Evolutionary conservation across 2,113 vertebrate species (phyloP), one percentile per base, ranked within the genome.

Genomic region (Microcebus tavaratra): DNA sequence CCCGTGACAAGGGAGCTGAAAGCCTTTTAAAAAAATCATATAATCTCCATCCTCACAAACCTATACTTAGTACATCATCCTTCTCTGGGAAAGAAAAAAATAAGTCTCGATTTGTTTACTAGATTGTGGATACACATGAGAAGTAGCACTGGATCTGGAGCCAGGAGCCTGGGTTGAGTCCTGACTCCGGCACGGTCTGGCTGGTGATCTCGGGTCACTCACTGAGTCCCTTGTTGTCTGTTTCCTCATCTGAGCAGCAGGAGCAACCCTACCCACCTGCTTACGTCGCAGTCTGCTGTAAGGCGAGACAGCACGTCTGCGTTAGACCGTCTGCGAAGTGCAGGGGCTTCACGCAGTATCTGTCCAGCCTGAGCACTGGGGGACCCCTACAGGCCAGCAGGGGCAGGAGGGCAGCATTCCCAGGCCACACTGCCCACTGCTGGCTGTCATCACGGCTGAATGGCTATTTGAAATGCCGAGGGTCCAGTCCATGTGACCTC

Each of bases 81-180:
- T 42, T 85, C 61, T 3, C 25, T 15, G 67, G 86, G 50, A 25
- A 86, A 57, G 45, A 36, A 36, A 20, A 63, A 63, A 7, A 25
- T 39, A 42, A 20, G 34, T 14, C 27, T 53, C 13, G 0, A 6
- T 25, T 7, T 53, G 39, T 61, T 59, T 55, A 42, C 6, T 27
- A 15, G 42, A 39, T 27, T 25, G 4, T 0, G 42, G 78, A 14
- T 7, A 0, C 8, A 53, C 1, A 4, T 12, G 50, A 75, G 57
- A 39, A 6, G 9, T 0, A 3, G 34, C 4, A 3, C 15, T 13
- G 34, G 61, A 3, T 50, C 39, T 4, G n/a, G 1, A 12, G 79
- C 61, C 34, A 11, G n/a, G 67, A 27, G 31, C 55, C 85, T 1
- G 15, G 79, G 34, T 31, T 27, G 70, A 18, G 39, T 83, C 73